Percentiles rank a stretch among this genome's conserved stretches.
These are phyloP conservation scores for Monoplex corrugatus DNA, from an alignment of 2,888 invertebrate genomes.

Conservation along the genomic window DNA sequence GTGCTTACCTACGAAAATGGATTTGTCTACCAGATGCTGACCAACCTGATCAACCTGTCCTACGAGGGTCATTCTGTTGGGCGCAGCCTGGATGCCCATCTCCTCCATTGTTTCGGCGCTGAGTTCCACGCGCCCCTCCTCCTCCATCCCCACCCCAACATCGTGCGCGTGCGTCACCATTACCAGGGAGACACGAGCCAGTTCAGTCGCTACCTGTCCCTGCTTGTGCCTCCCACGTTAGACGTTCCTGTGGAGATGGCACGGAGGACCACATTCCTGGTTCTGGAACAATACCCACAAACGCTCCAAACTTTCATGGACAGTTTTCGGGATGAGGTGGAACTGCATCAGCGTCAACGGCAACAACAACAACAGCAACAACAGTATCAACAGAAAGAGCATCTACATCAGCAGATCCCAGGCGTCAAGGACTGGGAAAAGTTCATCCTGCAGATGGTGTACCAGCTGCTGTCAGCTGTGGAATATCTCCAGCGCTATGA, in stretches of 20 bases:
- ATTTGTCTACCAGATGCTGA: conserved; percentile 67
- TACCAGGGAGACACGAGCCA: conserved; percentile 63
- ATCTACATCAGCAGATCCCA: conserved; percentile 52
- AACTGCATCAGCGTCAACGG: not conserved
- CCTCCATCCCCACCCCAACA: conserved; percentile 60
- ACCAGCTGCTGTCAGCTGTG: conserved; percentile 64
- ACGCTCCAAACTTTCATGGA: conserved; percentile 60
- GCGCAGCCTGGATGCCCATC: conserved; percentile 54
- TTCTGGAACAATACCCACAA: conserved; percentile 61
- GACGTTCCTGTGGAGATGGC: conserved; percentile 61
- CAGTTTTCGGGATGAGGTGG: conserved; percentile 26
- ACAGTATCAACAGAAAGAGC: not conserved
- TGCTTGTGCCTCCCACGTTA: conserved; percentile 56
- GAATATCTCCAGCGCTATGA: conserved; percentile 58
- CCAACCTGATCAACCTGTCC: conserved; percentile 57
- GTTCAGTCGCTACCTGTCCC: conserved; percentile 60
- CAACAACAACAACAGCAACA: not conserved
- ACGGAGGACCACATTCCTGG: conserved; percentile 63
- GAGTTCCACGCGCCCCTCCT: conserved; percentile 57
- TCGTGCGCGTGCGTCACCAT: conserved; percentile 61
- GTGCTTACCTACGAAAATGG: no score
- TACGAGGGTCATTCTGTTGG: conserved; percentile 54
- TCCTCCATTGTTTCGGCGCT: conserved; percentile 57
- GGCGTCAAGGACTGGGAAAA: not conserved
- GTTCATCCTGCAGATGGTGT: conserved; percentile 61